Conservation (phyloP, 1,140 invertebrate species). For the Drosophila ohnishii region DNA sequence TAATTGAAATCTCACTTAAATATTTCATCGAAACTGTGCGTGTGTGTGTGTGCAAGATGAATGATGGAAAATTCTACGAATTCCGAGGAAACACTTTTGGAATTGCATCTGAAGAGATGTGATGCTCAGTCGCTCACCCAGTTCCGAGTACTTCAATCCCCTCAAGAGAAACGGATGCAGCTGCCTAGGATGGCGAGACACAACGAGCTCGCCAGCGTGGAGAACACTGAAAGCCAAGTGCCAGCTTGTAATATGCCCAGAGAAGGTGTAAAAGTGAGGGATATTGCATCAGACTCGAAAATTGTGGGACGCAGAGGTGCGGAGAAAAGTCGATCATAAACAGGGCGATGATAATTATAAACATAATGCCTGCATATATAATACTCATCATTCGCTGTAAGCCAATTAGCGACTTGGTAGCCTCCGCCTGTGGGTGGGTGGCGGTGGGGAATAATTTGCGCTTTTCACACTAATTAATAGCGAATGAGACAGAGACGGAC, state of each 20-base stretch:
- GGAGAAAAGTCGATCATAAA: slow-evolving; percentile 32
- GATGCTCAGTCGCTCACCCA: slow-evolving; percentile 9
- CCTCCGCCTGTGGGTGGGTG: slow-evolving; percentile 14
- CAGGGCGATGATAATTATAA: slow-evolving; percentile 36
- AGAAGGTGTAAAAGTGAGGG: slow-evolving; percentile 2
- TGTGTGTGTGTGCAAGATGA: slow-evolving; percentile 24
- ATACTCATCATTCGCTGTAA: slow-evolving; percentile 73
- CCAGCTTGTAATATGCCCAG: neutral
- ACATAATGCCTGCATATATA: slow-evolving; percentile 56
- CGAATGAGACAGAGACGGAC: slow-evolving; percentile 56
- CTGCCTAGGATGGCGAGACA: neutral
- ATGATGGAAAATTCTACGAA: slow-evolving; percentile 21
- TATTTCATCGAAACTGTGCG: slow-evolving; percentile 18
- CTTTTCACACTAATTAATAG: slow-evolving; percentile 80
- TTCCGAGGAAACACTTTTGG: slow-evolving; percentile 16
- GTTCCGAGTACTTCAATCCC: neutral
- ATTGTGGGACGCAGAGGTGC: neutral
- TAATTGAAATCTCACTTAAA: slow-evolving; percentile 49
- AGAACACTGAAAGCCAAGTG: slow-evolving; percentile 31
- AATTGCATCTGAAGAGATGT: neutral
- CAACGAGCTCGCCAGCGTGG: slow-evolving; percentile 16
- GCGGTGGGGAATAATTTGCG: slow-evolving; percentile 64
- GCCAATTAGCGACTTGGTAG: slow-evolving; percentile 62
- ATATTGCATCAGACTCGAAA: slow-evolving; percentile 57
- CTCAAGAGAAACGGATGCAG: neutral